Percentiles rank a stretch among this genome's conserved stretches.
Evolutionary conservation across 2,888 invertebrate genomes (phyloP).

Genomic region (Caenorhabditis macrosperma): DNA sequence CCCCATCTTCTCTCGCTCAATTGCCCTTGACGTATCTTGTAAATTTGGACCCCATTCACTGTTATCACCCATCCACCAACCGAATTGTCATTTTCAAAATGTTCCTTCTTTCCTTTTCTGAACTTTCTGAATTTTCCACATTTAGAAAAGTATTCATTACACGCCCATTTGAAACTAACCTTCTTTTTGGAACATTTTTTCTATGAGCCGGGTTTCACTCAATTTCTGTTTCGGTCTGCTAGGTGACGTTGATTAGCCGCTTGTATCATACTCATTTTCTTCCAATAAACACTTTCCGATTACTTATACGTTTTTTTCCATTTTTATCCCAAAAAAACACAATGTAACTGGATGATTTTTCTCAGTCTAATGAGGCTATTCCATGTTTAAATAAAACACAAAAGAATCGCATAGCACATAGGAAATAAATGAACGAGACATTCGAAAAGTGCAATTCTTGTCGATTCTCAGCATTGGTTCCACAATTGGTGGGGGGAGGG

Average conservation of each 20-base stretch:
- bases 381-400: too few relatives aligned
- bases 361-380: too few relatives aligned
- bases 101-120: neutral
- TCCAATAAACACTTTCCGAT: constrained; percentile 11
- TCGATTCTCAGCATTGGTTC: too few relatives aligned
- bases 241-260: constrained; percentile 29
- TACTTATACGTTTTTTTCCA: too few relatives aligned
- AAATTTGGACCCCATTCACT: constrained; percentile 28
- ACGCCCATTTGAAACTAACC: constrained; percentile 3
- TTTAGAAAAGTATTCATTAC: constrained; percentile 26
- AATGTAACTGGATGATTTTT: too few relatives aligned
- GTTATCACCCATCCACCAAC: neutral
- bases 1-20: neutral
- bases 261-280: constrained; percentile 3
- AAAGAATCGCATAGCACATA: too few relatives aligned
- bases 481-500: too few relatives aligned
- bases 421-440: too few relatives aligned
- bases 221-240: constrained; percentile 5
- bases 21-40: constrained; percentile 25
- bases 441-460: too few relatives aligned
- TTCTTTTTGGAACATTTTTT: constrained; percentile 24
- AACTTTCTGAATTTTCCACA: constrained; percentile 15
- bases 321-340: too few relatives aligned
- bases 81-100: neutral
- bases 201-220: constrained; percentile 36